Evolutionary conservation across 2,113 vertebrate genomes (phyloP).

Genomic region (Pachycephala philippinensis): DNA sequence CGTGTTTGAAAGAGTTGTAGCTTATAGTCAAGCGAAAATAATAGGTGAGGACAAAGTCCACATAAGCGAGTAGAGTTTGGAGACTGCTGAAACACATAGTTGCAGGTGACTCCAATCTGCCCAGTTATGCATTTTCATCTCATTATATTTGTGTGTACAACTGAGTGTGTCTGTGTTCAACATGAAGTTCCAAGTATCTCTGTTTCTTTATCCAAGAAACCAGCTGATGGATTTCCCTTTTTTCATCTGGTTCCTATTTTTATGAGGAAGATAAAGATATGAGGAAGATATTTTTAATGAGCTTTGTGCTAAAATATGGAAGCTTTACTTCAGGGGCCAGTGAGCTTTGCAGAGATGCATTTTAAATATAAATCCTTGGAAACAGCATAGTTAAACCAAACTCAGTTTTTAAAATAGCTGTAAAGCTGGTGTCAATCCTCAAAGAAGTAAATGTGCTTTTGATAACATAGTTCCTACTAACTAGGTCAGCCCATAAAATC

Average conservation of each 20-base stretch:
- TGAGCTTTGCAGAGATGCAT: neutral
- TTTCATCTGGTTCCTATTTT: neutral
- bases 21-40: neutral
- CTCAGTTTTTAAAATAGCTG: neutral
- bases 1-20: neutral
- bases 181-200: neutral
- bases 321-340: neutral
- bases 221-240: neutral
- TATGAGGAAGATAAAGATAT: neutral
- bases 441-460: neutral
- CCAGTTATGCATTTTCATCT: neutral
- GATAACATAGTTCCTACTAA: neutral
- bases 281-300: neutral
- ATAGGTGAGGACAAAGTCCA: neutral
- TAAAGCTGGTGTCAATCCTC: neutral
- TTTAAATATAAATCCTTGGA: neutral
- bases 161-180: neutral
- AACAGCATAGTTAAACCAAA: neutral
- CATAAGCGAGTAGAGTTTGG: neutral
- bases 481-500: neutral
- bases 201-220: neutral
- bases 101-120: neutral
- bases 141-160: neutral
- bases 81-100: neutral
- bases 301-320: neutral